phyloP scores from a whole-genome alignment of 1,140 invertebrate species.

The Ericerus pela region DNA sequence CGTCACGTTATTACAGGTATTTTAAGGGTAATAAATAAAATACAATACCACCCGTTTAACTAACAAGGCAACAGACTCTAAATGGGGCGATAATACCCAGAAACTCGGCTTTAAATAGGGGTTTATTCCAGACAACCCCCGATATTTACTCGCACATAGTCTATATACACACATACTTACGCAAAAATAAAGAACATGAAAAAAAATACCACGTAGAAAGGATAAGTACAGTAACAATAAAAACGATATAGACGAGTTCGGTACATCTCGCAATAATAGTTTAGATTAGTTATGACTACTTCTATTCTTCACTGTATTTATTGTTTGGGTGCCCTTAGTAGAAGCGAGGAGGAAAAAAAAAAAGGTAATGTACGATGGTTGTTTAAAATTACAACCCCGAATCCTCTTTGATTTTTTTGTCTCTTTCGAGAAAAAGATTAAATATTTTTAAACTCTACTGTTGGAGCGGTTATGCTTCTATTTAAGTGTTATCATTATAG shows the following conservation, averaged over 20 bases:
- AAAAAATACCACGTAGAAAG: neutral
- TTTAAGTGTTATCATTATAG: no score
- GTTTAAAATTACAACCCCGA: no score
- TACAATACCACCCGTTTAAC: neutral
- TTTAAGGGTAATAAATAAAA: conserved; percentile 12
- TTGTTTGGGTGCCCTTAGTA: neutral
- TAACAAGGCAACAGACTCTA: neutral
- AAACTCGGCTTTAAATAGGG: neutral
- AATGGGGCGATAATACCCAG: neutral
- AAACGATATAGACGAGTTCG: conserved; percentile 7
- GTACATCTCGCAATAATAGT: conserved; percentile 9
- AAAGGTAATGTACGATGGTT: neutral
- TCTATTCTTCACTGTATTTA: neutral
- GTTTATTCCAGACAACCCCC: no score
- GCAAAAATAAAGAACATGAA: no score
- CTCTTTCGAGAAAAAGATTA: no score
- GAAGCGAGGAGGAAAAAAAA: no score
- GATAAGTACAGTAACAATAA: conserved; percentile 1
- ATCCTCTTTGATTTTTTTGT: no score
- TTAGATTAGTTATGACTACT: conserved; percentile 9
- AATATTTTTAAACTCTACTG: no score
- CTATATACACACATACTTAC: no score
- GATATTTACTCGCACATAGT: no score
- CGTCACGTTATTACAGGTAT: conserved; percentile 7
- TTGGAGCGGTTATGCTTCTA: no score